Conservation (phyloP, 2,888 invertebrate genomes). For the Mythimna vitellina region DNA sequence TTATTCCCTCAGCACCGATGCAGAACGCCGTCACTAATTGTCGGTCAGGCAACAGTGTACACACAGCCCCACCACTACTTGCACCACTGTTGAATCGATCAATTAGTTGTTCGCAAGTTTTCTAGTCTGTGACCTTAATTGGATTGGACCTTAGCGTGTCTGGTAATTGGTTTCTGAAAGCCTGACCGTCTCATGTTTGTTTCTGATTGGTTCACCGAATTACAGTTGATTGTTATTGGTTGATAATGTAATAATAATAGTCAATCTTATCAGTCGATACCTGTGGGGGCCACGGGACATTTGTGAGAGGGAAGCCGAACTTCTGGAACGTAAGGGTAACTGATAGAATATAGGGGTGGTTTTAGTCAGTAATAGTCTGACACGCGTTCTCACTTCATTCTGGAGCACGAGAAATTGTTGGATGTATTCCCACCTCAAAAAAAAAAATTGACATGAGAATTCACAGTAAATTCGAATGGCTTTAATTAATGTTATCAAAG, state of each 20-base stretch:
- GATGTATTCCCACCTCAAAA: too few relatives aligned
- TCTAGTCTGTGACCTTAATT: slow-evolving; percentile 46
- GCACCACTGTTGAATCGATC: slow-evolving; percentile 50
- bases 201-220: slow-evolving; percentile 5
- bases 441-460: too few relatives aligned
- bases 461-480: too few relatives aligned
- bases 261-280: neutral
- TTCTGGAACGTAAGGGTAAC: too few relatives aligned
- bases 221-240: neutral
- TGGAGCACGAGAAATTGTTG: too few relatives aligned
- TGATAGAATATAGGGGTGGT: too few relatives aligned
- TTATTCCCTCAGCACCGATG: slow-evolving; percentile 22
- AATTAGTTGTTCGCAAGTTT: slow-evolving; percentile 51
- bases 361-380: too few relatives aligned
- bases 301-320: too few relatives aligned
- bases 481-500: too few relatives aligned
- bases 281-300: too few relatives aligned
- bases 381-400: too few relatives aligned
- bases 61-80: slow-evolving; percentile 28
- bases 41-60: slow-evolving; percentile 41
- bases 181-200: neutral
- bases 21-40: slow-evolving; percentile 50
- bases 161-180: slow-evolving; percentile 41
- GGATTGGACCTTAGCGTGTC: slow-evolving; percentile 30
- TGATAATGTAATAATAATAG: neutral